Evolutionary conservation across 2,113 vertebrate species (phyloP).

Genomic region (Alligator mississippiensis): DNA sequence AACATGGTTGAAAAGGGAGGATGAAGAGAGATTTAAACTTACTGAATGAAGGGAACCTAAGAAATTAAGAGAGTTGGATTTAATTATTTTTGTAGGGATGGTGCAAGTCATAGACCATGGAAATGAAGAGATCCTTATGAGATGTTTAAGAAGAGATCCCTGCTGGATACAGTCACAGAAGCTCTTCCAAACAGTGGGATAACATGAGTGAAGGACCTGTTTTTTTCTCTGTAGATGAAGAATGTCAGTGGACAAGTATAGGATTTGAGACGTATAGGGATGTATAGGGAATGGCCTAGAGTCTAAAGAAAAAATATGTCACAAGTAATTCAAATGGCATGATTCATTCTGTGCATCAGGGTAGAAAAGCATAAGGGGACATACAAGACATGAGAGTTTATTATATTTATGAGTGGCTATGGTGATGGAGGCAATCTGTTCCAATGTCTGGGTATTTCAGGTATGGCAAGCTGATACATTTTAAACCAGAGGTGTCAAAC

Average conservation of each 20-base stretch:
- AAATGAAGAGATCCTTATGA: not conserved
- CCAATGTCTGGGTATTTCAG: not conserved
- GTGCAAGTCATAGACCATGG: not conserved
- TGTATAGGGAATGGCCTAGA: not conserved
- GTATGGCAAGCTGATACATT: not conserved
- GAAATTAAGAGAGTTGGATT: not conserved
- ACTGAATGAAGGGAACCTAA: not conserved
- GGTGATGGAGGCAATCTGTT: not conserved
- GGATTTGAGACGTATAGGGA: not conserved
- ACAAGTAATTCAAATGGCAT: not conserved
- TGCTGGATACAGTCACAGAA: not conserved
- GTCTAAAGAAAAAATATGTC: not conserved
- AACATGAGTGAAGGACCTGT: not conserved
- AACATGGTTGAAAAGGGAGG: too few relatives aligned
- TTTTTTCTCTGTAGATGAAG: not conserved
- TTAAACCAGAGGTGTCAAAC: too few relatives aligned
- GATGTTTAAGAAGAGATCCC: not conserved
- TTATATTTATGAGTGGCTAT: not conserved
- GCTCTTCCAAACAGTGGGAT: not conserved
- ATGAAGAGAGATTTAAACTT: not conserved
- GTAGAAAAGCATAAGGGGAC: not conserved
- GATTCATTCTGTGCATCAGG: not conserved
- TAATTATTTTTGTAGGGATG: not conserved
- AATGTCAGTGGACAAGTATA: not conserved
- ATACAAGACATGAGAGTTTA: not conserved